Evolutionary conservation across 2,888 invertebrate species (phyloP).

Genomic region (Eupithecia vulgata): DNA sequence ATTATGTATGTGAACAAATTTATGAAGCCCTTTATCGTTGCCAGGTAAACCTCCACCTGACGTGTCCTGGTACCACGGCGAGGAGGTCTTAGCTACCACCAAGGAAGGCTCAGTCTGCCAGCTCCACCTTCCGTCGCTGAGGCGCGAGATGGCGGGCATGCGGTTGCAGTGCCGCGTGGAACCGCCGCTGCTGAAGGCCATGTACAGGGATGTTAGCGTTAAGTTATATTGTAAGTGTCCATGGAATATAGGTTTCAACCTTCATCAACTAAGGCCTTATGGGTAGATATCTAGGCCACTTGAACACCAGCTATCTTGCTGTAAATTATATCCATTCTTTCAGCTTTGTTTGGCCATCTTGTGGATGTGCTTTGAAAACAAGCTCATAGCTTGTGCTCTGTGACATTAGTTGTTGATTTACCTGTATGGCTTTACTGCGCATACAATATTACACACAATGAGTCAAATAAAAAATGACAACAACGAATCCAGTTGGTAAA

Average conservation of each 20-base stretch:
- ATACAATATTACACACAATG: no score
- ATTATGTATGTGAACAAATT: no score
- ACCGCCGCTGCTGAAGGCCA: constrained; percentile 87
- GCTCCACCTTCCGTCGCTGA: constrained; percentile 88
- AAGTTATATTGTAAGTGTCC: constrained; percentile 51
- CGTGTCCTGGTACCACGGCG: constrained; percentile 93
- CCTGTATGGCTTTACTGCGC: no score
- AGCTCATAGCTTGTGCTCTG: no score
- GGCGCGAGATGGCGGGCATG: constrained; percentile 88
- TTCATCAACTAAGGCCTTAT: no score
- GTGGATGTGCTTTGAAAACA: no score
- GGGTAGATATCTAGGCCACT: no score
- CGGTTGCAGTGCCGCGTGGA: constrained; percentile 91
- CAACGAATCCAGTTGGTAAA: background rate
- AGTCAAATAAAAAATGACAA: background rate
- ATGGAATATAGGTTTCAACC: no score
- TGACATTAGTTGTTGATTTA: no score
- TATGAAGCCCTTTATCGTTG: background rate
- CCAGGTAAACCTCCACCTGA: constrained; percentile 92
- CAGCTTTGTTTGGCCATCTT: no score
- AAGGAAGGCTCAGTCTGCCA: constrained; percentile 91
- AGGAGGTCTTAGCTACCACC: constrained; percentile 88
- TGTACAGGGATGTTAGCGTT: constrained; percentile 89
- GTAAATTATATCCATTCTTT: no score
- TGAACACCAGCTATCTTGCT: no score